Base-by-base conservation (phyloP, 2,113 vertebrate species). In the Lichenostomus cassidix region DNA sequence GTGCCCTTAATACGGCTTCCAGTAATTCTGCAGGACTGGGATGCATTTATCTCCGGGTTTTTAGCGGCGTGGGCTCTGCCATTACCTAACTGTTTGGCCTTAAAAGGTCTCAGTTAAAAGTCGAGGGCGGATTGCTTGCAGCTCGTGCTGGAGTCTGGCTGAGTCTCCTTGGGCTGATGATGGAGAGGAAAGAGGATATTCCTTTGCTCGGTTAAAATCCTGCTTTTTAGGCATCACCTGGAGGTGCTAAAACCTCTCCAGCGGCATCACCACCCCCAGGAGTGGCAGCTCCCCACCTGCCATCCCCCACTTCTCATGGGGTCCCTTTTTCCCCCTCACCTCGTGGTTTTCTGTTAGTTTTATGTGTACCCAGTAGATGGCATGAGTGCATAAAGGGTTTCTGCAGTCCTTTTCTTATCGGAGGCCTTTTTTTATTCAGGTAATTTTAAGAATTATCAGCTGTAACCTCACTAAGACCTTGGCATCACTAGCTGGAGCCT, bases 321-420 rank as follows among this genome's bases (percentile, higher is more conserved):
- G 49, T 11, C 17, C 31, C 37, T 64, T 74, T 67, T 37, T 3
- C 3, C 25, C 60, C 25, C 49, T 58, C 35, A 5, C n/a, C 42
- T 65, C 10, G 0, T 4, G 29, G 20, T 20, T 92, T 79, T 91
- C 39, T 87, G 58, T n/a, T 69, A 1, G 60, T 95, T 83, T 82
- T 33, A 10, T 25, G 8, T 49, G 41, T 33, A 87, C 91, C 96
- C 96, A 95, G 96, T 46, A 96, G 96, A 76, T 95, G 96, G 96
- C 96, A 92, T 79, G 33, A 64, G 81, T 23, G 49, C 69, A 60
- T 82, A 64, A 95, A 84, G 53, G 76, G 78, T 95, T 95, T 86
- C 39, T 81, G 60, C 37, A 10, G 18, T 19, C 79, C 70, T 94
- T 95, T 95, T 95, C 91, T 95, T 94, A 46, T 95, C 91, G 96